Conservation (phyloP, 1,140 invertebrate species). For the Choristoneura fumiferana region DNA sequence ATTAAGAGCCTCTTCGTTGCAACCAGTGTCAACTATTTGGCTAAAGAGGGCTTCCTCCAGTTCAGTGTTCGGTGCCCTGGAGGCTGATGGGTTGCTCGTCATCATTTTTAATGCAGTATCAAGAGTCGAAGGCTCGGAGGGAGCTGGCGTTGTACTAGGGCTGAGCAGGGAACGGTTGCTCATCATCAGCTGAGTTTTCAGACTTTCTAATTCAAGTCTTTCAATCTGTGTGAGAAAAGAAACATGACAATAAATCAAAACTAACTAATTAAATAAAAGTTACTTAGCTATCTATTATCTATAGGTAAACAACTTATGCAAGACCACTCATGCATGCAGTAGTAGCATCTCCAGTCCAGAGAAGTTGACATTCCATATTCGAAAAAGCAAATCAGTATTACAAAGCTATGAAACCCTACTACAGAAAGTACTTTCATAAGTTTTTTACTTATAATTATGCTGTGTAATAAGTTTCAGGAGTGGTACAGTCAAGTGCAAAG, state of each 20-base stretch:
- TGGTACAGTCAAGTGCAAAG: no score
- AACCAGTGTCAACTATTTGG: neutral
- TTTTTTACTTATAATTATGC: no score
- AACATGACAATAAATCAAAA: neutral
- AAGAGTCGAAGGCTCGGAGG: neutral
- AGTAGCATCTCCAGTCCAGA: no score
- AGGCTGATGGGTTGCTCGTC: constrained; percentile 12
- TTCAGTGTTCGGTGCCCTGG: neutral
- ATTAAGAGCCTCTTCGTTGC: constrained; percentile 39
- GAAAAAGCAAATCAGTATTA: no score
- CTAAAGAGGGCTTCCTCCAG: constrained; percentile 2
- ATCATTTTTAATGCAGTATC: constrained; percentile 36
- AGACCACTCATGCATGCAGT: no score
- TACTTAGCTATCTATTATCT: no score
- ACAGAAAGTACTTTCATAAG: no score
- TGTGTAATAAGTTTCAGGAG: no score
- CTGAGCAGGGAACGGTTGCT: neutral
- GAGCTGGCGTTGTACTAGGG: neutral
- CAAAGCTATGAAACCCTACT: no score
- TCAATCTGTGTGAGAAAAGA: constrained; percentile 48
- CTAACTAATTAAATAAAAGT: no score
- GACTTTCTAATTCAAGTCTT: constrained; percentile 53
- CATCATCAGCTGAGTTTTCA: constrained; percentile 35
- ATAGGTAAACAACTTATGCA: no score
- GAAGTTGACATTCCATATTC: no score